Evolutionary conservation across 2,797 vertebrate species (phyloP).

Genomic region (Aldrovandia affinis): DNA sequence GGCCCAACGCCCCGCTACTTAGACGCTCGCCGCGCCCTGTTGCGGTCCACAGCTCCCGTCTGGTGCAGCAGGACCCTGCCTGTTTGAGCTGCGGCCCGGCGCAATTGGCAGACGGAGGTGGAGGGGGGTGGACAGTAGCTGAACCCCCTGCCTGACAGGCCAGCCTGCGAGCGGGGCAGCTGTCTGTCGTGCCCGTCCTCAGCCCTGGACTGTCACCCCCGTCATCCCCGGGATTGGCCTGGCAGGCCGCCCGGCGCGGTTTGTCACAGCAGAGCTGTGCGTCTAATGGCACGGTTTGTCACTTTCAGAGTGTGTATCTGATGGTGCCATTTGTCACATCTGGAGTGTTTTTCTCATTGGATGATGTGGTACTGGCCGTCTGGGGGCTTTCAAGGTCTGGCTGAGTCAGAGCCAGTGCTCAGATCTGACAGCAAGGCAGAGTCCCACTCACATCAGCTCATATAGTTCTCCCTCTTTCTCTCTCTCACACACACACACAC

Average conservation of each 20-base stretch:
- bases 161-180: background rate
- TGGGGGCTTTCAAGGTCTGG: background rate
- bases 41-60: conserved; percentile 54
- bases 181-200: background rate
- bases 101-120: conserved; percentile 24
- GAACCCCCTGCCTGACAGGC: conserved; percentile 32
- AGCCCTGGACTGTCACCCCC: background rate
- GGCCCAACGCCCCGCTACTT: conserved; percentile 54
- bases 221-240: background rate
- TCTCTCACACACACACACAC: conserved; percentile 14
- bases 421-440: background rate
- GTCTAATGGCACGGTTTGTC: background rate
- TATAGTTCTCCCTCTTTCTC: conserved; percentile 44
- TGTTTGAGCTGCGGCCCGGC: conserved; percentile 10
- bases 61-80: conserved; percentile 37
- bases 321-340: background rate
- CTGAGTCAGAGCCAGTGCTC: background rate
- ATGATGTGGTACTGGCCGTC: background rate
- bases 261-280: background rate
- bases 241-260: background rate
- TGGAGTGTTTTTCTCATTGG: background rate
- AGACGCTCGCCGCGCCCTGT: conserved; percentile 39
- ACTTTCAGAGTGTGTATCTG: background rate
- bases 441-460: conserved; percentile 24
- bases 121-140: conserved; percentile 42